Conservation (phyloP, 2,888 invertebrate genomes). For the Hemithea aestivaria region DNA sequence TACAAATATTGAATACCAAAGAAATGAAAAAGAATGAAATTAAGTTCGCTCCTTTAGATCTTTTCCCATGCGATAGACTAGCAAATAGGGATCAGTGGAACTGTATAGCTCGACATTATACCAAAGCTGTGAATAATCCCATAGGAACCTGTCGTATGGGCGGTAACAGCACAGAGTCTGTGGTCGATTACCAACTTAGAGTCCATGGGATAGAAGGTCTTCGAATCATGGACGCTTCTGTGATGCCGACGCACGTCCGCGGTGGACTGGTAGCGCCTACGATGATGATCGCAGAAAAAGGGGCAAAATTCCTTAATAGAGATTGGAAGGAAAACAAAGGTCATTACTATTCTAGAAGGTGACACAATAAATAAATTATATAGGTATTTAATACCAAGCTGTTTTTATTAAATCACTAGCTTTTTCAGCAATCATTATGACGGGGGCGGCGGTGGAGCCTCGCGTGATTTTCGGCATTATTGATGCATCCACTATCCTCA, state of each 20-base stretch:
- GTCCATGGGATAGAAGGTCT: conserved; percentile 69
- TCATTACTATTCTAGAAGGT: conserved; percentile 48
- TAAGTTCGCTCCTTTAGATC: conserved; percentile 64
- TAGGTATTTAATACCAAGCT: conserved; percentile 56
- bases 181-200: conserved; percentile 61
- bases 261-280: conserved; percentile 63
- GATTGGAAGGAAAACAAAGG: conserved; percentile 70
- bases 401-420: conserved; percentile 72
- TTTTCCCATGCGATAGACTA: conserved; percentile 67
- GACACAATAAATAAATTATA: conserved; percentile 43
- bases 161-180: conserved; percentile 57
- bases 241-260: conserved; percentile 69
- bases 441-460: conserved; percentile 67
- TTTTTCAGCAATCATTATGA: conserved; percentile 75
- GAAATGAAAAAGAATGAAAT: conserved; percentile 67
- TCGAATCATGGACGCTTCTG: conserved; percentile 66
- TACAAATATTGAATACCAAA: conserved; percentile 67
- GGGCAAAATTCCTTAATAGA: conserved; percentile 60
- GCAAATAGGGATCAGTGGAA: conserved; percentile 71
- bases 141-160: conserved; percentile 74
- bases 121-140: conserved; percentile 67
- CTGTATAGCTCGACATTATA: conserved; percentile 70
- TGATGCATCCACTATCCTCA: conserved; percentile 66
- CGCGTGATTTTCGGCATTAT: conserved; percentile 68
- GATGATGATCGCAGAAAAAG: conserved; percentile 74